These are phyloP conservation scores for Nephrotoma appendiculata DNA, from an alignment of 2,888 invertebrate species.

Conservation along the genomic window DNA sequence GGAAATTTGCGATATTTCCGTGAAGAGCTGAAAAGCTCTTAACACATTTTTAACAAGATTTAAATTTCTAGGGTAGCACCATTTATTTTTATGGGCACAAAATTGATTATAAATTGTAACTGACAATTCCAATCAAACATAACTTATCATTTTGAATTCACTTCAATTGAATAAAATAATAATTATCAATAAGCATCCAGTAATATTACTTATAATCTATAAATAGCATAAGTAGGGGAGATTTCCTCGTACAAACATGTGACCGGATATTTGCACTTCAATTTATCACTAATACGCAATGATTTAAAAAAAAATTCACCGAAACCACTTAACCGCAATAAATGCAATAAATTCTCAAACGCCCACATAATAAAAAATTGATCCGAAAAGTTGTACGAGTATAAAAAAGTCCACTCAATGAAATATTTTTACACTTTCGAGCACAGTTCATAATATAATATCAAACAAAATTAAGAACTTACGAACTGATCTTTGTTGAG, in stretches of 20 bases:
- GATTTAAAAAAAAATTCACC: not conserved
- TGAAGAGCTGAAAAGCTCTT: no score
- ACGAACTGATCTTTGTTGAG: not conserved
- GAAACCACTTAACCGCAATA: not conserved
- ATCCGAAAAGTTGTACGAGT: not conserved
- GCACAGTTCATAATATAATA: not conserved
- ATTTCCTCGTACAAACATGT: not conserved
- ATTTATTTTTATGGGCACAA: no score
- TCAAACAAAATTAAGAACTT: not conserved
- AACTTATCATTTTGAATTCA: no score
- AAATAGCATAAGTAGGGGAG: not conserved
- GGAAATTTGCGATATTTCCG: no score
- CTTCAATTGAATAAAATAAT: no score
- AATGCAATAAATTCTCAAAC: not conserved
- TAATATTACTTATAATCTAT: no score
- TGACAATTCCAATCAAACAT: no score
- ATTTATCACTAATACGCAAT: not conserved
- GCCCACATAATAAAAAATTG: not conserved
- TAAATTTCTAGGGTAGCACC: no score
- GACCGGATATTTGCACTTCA: not conserved
- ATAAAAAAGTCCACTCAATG: not conserved
- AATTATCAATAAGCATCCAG: no score
- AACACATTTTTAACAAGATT: no score
- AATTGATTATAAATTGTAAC: no score
- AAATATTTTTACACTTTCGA: not conserved